Conservation (phyloP, 2,888 invertebrate genomes). For the Norana najaformis region DNA sequence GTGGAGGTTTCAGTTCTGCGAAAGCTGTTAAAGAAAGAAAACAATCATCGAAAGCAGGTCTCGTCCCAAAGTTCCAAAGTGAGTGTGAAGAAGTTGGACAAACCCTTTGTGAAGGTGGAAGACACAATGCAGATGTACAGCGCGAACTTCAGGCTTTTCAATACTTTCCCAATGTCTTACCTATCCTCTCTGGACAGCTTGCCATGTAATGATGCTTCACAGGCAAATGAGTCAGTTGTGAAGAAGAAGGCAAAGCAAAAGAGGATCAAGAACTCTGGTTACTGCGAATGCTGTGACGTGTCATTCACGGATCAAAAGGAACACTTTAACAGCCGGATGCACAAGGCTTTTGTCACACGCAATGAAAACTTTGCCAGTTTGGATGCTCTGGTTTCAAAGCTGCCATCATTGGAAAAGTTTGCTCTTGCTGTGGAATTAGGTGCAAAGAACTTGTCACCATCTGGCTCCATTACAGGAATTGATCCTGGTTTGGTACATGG, state of each 20-base stretch:
- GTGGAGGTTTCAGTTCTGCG: constrained; percentile 7
- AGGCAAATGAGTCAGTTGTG: not conserved
- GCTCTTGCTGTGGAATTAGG: not conserved
- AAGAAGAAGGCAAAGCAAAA: not conserved
- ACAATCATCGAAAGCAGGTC: constrained; percentile 17
- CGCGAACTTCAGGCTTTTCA: not conserved
- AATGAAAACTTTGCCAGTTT: not conserved
- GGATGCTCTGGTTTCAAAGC: constrained; percentile 14
- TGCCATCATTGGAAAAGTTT: constrained; percentile 17
- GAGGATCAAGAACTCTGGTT: constrained; percentile 8
- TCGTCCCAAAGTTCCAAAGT: not conserved
- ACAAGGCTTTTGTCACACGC: not conserved
- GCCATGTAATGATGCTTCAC: not conserved
- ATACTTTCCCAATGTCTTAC: not conserved
- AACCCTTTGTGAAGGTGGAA: not conserved
- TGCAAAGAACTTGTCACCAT: not conserved
- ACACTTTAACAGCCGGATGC: not conserved
- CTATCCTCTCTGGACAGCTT: not conserved
- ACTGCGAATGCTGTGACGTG: constrained; percentile 7
- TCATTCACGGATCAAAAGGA: not conserved
- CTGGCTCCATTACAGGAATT: not conserved
- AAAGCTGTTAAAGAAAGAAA: not conserved
- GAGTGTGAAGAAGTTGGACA: constrained; percentile 16
- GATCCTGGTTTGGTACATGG: not conserved
- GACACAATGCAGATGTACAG: constrained; percentile 18